phyloP scores from a whole-genome alignment of 2,797 vertebrate genomes.

The Ispidina picta region DNA sequence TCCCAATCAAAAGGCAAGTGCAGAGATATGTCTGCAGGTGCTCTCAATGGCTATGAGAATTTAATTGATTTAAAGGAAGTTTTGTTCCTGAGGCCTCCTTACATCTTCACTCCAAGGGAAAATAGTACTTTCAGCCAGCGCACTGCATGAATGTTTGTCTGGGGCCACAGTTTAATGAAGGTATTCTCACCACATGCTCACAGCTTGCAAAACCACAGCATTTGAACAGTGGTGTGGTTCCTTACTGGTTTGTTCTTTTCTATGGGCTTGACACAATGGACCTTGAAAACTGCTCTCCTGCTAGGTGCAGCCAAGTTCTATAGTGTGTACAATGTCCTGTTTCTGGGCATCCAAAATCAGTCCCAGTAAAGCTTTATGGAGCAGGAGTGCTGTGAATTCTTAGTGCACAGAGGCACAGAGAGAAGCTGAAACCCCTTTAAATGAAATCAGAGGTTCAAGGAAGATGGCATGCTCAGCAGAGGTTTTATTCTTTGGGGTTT shows the following conservation, averaged over 20 bases:
- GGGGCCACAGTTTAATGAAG: neutral
- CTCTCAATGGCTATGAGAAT: neutral
- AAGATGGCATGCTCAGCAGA: neutral
- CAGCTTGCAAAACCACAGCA: neutral
- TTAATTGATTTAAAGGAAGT: neutral
- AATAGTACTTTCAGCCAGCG: neutral
- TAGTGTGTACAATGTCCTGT: neutral
- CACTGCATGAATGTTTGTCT: neutral
- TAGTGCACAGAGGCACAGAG: neutral
- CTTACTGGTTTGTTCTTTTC: neutral
- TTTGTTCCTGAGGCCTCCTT: neutral
- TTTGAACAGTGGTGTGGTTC: accelerated
- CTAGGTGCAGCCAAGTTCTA: neutral
- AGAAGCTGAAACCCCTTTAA: neutral
- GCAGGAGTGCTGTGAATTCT: neutral
- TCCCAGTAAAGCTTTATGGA: neutral
- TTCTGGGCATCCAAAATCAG: neutral
- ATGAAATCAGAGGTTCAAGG: neutral
- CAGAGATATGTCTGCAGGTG: neutral
- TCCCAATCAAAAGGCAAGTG: neutral
- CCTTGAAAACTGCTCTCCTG: neutral
- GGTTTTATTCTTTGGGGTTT: neutral
- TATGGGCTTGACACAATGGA: neutral
- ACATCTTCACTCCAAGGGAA: neutral
- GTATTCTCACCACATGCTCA: neutral